These are phyloP conservation scores for Galeopterus variegatus DNA, from an alignment of 2,113 vertebrate genomes.

Conservation along the genomic window DNA sequence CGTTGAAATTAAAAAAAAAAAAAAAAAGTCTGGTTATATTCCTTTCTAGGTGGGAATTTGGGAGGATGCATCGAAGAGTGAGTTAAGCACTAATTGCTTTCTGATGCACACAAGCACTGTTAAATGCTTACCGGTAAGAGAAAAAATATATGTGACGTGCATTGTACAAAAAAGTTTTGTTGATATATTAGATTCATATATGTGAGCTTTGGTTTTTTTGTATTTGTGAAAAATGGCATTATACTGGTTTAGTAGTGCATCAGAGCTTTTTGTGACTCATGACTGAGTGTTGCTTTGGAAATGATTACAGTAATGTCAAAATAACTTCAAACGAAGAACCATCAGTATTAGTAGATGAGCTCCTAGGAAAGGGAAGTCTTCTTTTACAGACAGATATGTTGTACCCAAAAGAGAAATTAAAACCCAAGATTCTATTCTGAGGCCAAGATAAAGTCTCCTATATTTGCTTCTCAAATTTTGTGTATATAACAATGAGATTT, in stretches of 20 bases:
- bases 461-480: background rate
- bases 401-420: background rate
- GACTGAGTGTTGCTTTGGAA: background rate
- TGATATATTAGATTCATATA: background rate
- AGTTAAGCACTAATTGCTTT: constrained; percentile 2
- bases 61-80: background rate
- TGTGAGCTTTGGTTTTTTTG: background rate
- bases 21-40: background rate
- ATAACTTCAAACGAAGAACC: background rate
- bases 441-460: background rate
- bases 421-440: background rate
- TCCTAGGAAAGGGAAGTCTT: background rate
- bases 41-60: background rate
- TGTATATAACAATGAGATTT: background rate
- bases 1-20: background rate
- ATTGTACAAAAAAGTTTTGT: background rate
- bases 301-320: background rate
- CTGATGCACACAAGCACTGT: background rate
- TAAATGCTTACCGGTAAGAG: background rate
- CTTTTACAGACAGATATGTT: background rate
- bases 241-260: accelerated
- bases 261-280: background rate
- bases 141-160: background rate
- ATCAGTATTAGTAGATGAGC: background rate
- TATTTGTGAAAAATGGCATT: background rate